Evolutionary conservation across 2,797 vertebrate species (phyloP), one percentile per base, ranked within the genome.

Genomic region (Gymnothorax javanicus): DNA sequence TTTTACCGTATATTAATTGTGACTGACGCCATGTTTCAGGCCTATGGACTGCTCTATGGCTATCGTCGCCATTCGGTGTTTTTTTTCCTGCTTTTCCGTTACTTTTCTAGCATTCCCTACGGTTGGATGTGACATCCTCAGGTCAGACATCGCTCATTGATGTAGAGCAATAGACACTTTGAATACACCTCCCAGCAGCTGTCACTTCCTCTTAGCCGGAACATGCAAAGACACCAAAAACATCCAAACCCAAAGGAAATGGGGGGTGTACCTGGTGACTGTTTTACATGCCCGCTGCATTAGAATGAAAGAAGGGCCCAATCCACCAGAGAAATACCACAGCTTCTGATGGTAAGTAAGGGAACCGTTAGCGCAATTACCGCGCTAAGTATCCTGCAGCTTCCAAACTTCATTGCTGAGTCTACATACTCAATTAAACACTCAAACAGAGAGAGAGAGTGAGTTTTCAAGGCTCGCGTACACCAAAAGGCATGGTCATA

Each of bases 11-110:
- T 1, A 27, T 86, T 93, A 94, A 94, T 94, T 91, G 90, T 91
- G 93, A 93, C 92, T 93, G 93, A 93, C 92, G 92, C 87, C 83
- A 87, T 90, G 93, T 92, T 91, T 92, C 23, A 91, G 91, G 89
- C 89, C 91, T 91, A 23, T 93, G 86, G 92, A 91, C 87, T 84
- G 89, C 85, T 83, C 89, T 91, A 88, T 91, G 91, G 88, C 88
- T 88, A 87, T 89, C 87, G 89, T 91, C 89, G 87, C 54, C 86
- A 85, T 83, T 54, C 85, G 86, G 88, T 85, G 86, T 86, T 92
- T 87, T 86, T 91, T 91, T 71, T 91, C 67, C 90, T 90, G 82
- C 86, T 84, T 82, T 89, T 90, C 89, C 90, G 69, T 57, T 82
- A 83, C 86, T 87, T 86, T 83, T 71, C 84, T 88, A 88, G 90